Conservation (phyloP, 37 sponge, comb jelly and placozoan genomes). For the Tethya wilhelma region DNA sequence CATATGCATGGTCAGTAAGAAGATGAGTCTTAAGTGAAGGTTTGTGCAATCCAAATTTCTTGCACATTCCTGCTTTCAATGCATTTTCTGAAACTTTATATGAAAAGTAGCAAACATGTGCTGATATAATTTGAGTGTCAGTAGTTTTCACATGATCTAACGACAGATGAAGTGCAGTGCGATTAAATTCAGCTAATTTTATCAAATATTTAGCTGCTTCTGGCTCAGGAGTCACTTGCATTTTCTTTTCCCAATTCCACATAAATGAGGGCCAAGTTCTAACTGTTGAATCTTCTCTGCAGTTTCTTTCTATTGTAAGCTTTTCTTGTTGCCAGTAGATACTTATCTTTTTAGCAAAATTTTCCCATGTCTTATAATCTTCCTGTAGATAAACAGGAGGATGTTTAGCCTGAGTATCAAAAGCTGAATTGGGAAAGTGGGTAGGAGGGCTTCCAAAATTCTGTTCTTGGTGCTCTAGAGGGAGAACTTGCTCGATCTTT, state of each 20-base stretch:
- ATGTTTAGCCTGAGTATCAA: too few species aligned
- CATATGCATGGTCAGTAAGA: not conserved
- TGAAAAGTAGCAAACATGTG: slow-evolving; percentile 49
- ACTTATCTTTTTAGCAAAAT: too few species aligned
- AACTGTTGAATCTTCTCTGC: too few species aligned
- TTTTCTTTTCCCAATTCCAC: not conserved
- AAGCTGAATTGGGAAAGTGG: too few species aligned
- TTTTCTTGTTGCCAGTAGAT: too few species aligned
- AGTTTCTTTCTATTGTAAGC: too few species aligned
- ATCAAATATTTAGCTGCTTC: slow-evolving; percentile 35
- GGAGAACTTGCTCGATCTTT: too few species aligned
- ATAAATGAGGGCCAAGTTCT: too few species aligned
- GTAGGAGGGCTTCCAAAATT: too few species aligned
- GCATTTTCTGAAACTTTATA: slow-evolving; percentile 63
- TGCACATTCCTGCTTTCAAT: slow-evolving; percentile 64
- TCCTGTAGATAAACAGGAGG: too few species aligned
- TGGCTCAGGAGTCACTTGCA: not conserved
- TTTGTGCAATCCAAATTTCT: not conserved
- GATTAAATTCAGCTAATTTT: slow-evolving; percentile 36
- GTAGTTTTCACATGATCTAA: not conserved
- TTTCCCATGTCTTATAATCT: too few species aligned
- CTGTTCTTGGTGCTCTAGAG: too few species aligned
- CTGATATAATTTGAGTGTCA: not conserved
- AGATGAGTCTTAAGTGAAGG: not conserved
- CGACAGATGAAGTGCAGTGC: slow-evolving; percentile 23